Conservation (phyloP, 2,888 invertebrate species). For the Coleophora deauratella region DNA sequence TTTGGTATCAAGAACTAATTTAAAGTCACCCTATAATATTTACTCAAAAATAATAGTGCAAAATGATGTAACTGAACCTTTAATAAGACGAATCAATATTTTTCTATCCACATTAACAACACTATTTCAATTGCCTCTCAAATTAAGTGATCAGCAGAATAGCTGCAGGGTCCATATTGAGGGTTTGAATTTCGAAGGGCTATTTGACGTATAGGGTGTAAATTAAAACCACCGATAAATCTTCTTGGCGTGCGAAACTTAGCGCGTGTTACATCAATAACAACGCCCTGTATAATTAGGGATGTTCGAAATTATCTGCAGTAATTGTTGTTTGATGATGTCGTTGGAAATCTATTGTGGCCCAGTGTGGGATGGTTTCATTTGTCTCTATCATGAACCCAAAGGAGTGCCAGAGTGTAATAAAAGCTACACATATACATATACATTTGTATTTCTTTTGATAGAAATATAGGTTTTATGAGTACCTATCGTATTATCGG, state of each 20-base stretch:
- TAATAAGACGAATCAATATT: not conserved
- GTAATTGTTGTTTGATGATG: constrained; percentile 2
- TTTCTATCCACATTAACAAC: not conserved
- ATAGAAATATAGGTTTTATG: too few relatives aligned
- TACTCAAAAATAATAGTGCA: too few relatives aligned
- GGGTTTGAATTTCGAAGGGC: constrained; percentile 15
- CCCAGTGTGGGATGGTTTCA: too few relatives aligned
- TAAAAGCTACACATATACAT: too few relatives aligned
- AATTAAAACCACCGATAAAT: constrained; percentile 50
- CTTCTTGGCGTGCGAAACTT: constrained; percentile 42
- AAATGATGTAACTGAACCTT: too few relatives aligned
- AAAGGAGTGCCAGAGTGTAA: too few relatives aligned
- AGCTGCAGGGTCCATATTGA: constrained; percentile 13
- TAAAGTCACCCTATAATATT: too few relatives aligned
- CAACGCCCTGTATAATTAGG: constrained; percentile 22
- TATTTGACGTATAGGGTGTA: constrained; percentile 34
- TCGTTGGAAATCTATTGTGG: constrained; percentile 1
- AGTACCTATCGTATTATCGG: too few relatives aligned
- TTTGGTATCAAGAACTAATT: too few relatives aligned
- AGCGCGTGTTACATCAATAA: constrained; percentile 28
- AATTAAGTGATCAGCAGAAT: constrained; percentile 16
- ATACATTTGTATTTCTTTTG: too few relatives aligned
- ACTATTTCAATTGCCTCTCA: not conserved
- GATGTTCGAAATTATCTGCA: constrained; percentile 15
- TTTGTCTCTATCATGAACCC: too few relatives aligned